Evolutionary conservation across 2,113 vertebrate genomes (phyloP), one percentile per base, ranked within the genome.

Genomic region (Etheostoma cragini): DNA sequence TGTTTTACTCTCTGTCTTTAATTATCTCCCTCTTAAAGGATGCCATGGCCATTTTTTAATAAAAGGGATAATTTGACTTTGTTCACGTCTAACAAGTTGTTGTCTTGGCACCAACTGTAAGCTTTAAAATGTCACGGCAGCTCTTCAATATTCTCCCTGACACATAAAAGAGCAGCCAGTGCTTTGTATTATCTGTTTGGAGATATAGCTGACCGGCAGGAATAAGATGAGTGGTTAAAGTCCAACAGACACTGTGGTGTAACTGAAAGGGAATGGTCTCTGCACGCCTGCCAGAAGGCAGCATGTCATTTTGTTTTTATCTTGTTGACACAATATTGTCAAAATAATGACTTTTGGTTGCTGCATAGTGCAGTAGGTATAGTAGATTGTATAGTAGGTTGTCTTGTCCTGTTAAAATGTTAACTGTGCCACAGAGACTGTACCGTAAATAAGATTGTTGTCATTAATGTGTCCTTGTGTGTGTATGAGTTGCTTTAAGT

Each of bases 161-260:
- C 81, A 87, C 80, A 85, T 73, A 72, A 89, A 88, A 87, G 80
- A 88, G 74, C 82, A 82, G 76, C 24, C 81, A 49, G 38, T 42
- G 38, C 75, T 81, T 60, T 82, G 42, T 70, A 69, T 78, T 60
- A 82, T 87, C 67, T 80, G 47, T 89, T 84, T 69, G 68, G 60
- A n/a, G 42, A 87, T 88, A 81, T 82, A 74, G 79, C 78, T 87
- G 87, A 90, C 80, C 86, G 72, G 79, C 61, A 80, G 61, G 84
- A 86, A 82, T 63, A 83, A 75, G 67, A 84, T 22, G 58, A 82
- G 63, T 0, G 1, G 62, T 84, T 85, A 82, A 61, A 77, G 53
- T 87, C 61, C 50, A 80, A 84, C 46, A 66, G 69, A 72, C n/a
- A 24, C 50, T 75, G 64, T 14, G 30, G 45, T 63, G 74, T 74